Conservation (phyloP, 2,113 vertebrate species). For the Mungos mungo region DNA sequence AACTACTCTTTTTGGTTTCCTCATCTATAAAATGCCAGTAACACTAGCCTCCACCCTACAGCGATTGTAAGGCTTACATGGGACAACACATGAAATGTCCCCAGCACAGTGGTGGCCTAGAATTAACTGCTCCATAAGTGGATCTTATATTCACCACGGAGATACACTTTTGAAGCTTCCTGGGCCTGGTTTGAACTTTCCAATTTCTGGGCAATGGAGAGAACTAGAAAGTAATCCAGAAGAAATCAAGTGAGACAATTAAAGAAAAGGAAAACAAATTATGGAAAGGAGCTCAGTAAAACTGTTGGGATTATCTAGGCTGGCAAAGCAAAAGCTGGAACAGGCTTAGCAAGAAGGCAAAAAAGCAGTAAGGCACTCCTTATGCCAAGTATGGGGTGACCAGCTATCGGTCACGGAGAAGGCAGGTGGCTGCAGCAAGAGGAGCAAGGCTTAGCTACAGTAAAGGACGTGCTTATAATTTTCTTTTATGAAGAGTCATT, state of each 20-base stretch:
- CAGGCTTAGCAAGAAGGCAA: background rate
- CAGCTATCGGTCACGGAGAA: background rate
- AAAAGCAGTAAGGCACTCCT: background rate
- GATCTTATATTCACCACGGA: background rate
- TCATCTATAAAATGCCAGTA: background rate
- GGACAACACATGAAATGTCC: background rate
- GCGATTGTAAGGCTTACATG: background rate
- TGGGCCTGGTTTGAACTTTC: background rate
- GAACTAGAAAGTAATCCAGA: background rate
- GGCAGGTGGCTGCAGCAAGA: background rate
- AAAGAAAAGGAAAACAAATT: background rate
- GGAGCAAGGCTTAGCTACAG: background rate
- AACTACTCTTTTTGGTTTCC: background rate
- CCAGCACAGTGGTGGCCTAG: background rate
- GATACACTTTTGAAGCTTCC: background rate
- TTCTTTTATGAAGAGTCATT: constrained; percentile 14
- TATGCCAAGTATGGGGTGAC: background rate
- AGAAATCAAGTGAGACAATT: background rate
- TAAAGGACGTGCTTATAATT: background rate
- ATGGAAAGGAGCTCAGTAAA: background rate
- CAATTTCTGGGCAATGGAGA: background rate
- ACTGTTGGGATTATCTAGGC: background rate
- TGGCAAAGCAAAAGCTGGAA: background rate
- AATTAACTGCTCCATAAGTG: background rate
- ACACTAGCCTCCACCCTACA: background rate